These are phyloP conservation scores for Eumeta japonica DNA, from an alignment of 1,140 invertebrate species.

Conservation along the genomic window DNA sequence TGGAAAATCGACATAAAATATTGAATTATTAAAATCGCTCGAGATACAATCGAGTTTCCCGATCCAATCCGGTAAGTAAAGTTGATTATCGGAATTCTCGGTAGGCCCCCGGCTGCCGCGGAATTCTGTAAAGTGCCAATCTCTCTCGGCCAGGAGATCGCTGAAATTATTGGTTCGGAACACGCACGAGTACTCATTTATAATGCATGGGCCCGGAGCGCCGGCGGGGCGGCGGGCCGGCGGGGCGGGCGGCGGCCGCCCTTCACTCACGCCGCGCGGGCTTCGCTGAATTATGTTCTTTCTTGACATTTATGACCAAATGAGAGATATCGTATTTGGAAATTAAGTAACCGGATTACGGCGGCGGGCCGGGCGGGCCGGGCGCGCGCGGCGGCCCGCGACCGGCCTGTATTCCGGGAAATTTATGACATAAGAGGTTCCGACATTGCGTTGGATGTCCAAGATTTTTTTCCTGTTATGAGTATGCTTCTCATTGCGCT, in stretches of 20 bases:
- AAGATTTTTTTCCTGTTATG: too few relatives aligned
- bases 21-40: constrained; percentile 55
- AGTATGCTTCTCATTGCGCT: too few relatives aligned
- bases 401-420: constrained; percentile 37
- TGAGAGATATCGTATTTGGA: constrained; percentile 44
- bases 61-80: constrained; percentile 53
- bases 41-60: constrained; percentile 46
- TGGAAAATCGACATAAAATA: too few relatives aligned
- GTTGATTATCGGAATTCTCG: constrained; percentile 46
- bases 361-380: constrained; percentile 29
- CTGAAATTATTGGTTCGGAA: constrained; percentile 35
- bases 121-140: constrained; percentile 48
- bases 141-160: constrained; percentile 24
- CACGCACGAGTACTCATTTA: constrained; percentile 35
- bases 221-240: not conserved
- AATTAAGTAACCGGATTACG: constrained; percentile 45
- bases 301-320: constrained; percentile 39
- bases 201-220: constrained; percentile 22
- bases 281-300: constrained; percentile 32
- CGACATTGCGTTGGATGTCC: too few relatives aligned
- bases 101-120: constrained; percentile 28
- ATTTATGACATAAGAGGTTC: constrained; percentile 31
- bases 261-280: not conserved
- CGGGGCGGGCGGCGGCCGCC: not conserved
- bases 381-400: too few relatives aligned